Conservation (phyloP, 1,140 invertebrate species). For the Campoletis sonorensis region DNA sequence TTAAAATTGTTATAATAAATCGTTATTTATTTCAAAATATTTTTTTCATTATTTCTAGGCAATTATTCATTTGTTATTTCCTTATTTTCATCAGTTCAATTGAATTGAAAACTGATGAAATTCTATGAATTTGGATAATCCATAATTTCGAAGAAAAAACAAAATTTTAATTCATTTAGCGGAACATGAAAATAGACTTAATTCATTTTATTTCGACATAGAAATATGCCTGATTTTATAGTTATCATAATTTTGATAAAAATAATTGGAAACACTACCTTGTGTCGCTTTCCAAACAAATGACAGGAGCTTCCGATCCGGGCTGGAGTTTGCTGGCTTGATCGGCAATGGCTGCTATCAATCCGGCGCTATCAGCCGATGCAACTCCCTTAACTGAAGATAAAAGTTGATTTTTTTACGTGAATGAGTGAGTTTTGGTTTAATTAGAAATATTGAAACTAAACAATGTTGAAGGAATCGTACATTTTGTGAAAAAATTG, state of each 20-base stretch:
- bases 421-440: constrained; percentile 2
- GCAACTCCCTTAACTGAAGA: constrained; percentile 70
- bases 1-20: neutral
- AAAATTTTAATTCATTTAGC: too few species aligned
- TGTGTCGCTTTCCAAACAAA: constrained; percentile 71
- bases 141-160: too few species aligned
- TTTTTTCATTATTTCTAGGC: neutral
- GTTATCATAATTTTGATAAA: neutral
- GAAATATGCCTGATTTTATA: too few species aligned
- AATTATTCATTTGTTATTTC: too few species aligned
- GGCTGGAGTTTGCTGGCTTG: constrained; percentile 73
- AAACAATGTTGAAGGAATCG: too few species aligned
- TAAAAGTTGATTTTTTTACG: constrained; percentile 29
- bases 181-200: too few species aligned
- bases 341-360: constrained; percentile 73
- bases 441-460: too few species aligned
- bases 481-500: neutral
- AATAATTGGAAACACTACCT: constrained; percentile 60
- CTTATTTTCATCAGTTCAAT: too few species aligned
- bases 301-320: constrained; percentile 65
- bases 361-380: constrained; percentile 71
- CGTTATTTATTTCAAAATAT: neutral
- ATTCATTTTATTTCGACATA: too few species aligned
- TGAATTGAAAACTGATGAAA: too few species aligned
- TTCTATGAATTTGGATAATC: too few species aligned